Evolutionary conservation across 2,888 invertebrate species (phyloP), one percentile per base, ranked within the genome.

Genomic region (Cephus runcator): DNA sequence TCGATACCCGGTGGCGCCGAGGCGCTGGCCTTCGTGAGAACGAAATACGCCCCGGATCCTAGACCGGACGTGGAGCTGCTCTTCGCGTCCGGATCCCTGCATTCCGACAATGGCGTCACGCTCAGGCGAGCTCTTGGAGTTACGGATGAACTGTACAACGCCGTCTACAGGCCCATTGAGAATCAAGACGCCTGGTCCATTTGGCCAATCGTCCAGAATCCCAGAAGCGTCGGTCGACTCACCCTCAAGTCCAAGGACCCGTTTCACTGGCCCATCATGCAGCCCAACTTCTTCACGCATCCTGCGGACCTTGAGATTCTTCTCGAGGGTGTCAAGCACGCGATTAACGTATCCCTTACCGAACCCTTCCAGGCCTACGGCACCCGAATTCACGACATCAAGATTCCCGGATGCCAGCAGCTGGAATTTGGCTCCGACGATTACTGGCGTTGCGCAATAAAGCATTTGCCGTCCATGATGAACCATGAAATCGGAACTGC

Each of bases 271-370:
- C 97, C 97, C 0, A 92, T 93, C n/a, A 93, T 97, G 76, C 94
- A 96, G 83, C 96, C 97, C 0, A 96, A 96, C 88, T 98, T 98
- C 90, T 94, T 97, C 87, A 93, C 94, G 0, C 93, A 96, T 87
- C 93, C 93, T 6, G 92, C 86, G 0, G 91, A 91, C 75, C 15
- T 91, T 1, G 91, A 91, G 73, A 88, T 90, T n/a, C 83, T 91
- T 34, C 77, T 93, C 15, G 92, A 92, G 76, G 93, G 92, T 1
- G 81, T 95, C 71, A 94, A 95, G 83, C 93, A 92, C 85, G 92
- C 92, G 1, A 92, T 94, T 73, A 92, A 92, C 40, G 88, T 94
- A 40, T 91, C 92, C 9, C 87, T 90, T 80, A 92, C 93, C 0
- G 89, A 92, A 9, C 89, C 93, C 0, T 93, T 94, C 81, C 91